A percentile compares a stretch with the other conserved stretches of the same genome.
These are phyloP conservation scores for Neoaliturus tenellus DNA, from an alignment of 2,888 invertebrate genomes.

Conservation along the genomic window DNA sequence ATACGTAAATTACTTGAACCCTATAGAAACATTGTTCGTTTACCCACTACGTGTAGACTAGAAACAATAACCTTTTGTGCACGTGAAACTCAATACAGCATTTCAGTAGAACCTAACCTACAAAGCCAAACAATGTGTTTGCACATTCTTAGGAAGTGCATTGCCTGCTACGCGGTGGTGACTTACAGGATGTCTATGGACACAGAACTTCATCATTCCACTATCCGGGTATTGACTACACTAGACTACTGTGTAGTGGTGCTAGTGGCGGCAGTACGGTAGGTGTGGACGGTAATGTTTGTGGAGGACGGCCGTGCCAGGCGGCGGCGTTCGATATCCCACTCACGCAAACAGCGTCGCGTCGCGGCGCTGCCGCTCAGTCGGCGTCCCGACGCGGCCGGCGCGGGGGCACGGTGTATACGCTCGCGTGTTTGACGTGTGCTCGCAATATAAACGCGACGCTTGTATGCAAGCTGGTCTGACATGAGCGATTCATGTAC, in stretches of 20 bases:
- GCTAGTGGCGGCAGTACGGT: background rate
- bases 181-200: background rate
- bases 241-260: background rate
- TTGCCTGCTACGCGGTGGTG: no score
- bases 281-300: slow-evolving; percentile 21
- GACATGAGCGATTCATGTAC: no score
- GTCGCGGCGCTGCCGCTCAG: background rate
- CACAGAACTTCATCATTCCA: slow-evolving; percentile 33
- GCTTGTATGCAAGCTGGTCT: background rate
- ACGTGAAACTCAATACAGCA: no score
- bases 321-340: slow-evolving; percentile 18
- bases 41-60: no score
- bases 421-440: background rate
- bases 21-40: no score
- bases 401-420: no score
- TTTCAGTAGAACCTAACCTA: no score
- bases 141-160: no score
- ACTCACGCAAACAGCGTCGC: slow-evolving; percentile 8
- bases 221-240: background rate
- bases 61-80: no score
- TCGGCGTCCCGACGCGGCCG: background rate
- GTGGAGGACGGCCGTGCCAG: slow-evolving; percentile 45
- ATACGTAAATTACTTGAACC: no score
- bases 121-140: no score
- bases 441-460: background rate